These are phyloP conservation scores for Ophiothrix spiculata DNA, from an alignment of 35 echinoderm and acorn worm genomes.

Conservation along the genomic window DNA sequence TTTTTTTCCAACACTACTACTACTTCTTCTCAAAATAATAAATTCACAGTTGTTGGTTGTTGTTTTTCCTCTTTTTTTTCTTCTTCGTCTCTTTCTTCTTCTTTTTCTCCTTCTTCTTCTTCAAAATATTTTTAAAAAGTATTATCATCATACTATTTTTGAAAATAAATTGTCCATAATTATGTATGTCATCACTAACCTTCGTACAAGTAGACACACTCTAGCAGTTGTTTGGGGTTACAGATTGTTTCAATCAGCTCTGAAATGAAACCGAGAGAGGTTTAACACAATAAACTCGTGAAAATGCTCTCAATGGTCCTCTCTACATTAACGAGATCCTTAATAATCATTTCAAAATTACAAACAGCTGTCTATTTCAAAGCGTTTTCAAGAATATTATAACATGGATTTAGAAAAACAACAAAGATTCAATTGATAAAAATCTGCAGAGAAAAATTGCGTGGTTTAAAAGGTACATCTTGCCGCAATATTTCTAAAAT, in stretches of 20 bases:
- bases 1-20: too few species aligned
- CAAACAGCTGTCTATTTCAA: background rate
- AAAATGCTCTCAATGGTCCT: background rate
- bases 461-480: background rate
- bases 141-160: too few species aligned
- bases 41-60: too few species aligned
- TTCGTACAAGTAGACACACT: conserved; percentile 10
- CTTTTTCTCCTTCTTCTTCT: too few species aligned
- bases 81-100: too few species aligned
- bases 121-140: too few species aligned
- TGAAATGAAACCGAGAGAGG: background rate
- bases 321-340: background rate
- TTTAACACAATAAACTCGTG: background rate
- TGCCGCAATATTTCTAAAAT: background rate
- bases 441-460: too few species aligned
- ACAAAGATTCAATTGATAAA: background rate
- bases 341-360: background rate
- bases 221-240: background rate
- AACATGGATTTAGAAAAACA: background rate
- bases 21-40: too few species aligned
- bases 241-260: background rate
- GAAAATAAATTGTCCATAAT: too few species aligned
- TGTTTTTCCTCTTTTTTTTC: too few species aligned
- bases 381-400: background rate
- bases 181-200: background rate